phyloP scores from a whole-genome alignment of 2,113 vertebrate species.

The Phylloscopus whistleri region DNA sequence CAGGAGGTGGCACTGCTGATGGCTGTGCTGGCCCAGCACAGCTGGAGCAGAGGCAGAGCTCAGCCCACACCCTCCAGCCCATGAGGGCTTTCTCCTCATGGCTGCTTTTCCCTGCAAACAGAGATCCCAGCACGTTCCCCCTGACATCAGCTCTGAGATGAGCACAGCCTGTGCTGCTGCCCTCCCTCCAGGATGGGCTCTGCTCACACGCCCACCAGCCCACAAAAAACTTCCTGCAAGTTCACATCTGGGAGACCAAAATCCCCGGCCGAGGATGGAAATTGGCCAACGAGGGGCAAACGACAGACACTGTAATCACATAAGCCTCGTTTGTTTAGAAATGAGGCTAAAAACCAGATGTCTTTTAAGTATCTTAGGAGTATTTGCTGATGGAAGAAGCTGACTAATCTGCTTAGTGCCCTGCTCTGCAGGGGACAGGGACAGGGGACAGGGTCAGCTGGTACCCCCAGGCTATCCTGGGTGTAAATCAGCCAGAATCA shows the following conservation, averaged over 20 bases:
- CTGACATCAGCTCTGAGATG: accelerated
- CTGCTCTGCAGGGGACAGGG: not conserved
- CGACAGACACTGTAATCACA: slow-evolving; percentile 24
- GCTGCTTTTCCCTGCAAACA: not conserved
- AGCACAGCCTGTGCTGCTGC: not conserved
- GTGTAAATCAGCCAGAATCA: not conserved
- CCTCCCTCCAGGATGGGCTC: not conserved
- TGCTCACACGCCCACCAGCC: not conserved
- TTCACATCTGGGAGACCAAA: not conserved
- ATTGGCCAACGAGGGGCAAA: not conserved
- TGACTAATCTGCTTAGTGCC: slow-evolving; percentile 27
- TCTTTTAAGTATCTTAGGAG: slow-evolving; percentile 40
- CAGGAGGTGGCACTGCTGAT: not conserved
- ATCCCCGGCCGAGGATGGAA: not conserved
- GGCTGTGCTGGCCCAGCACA: not conserved
- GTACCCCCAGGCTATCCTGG: not conserved
- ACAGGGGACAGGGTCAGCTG: not conserved
- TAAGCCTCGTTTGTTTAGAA: slow-evolving; percentile 38
- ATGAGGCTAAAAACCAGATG: slow-evolving; percentile 51
- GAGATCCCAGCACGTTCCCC: not conserved
- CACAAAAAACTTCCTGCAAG: not conserved
- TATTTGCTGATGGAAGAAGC: not conserved
- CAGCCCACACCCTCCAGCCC: accelerated
- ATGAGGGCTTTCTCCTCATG: accelerated
- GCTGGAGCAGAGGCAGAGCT: not conserved